These are phyloP conservation scores for Drosophila nr. fundita DNA, from an alignment of 2,888 invertebrate species.

Conservation along the genomic window DNA sequence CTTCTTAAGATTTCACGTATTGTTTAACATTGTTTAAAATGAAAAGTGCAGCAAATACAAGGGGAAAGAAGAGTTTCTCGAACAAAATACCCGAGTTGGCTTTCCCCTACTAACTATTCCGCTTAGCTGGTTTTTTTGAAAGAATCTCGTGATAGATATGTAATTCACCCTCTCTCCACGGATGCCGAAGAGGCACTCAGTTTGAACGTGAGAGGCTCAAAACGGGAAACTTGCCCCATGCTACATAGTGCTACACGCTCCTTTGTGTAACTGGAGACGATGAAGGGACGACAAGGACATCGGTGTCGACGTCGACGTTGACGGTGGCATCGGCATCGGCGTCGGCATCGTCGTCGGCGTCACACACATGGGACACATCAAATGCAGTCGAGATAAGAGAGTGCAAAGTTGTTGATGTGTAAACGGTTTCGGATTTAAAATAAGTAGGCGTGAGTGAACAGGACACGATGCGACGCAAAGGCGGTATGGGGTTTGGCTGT, in stretches of 20 bases:
- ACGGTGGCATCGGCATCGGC: neutral
- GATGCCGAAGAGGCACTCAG: conserved; percentile 7
- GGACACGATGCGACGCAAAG: neutral
- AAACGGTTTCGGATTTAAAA: conserved; percentile 69
- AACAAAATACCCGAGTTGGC: neutral
- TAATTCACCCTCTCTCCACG: conserved; percentile 31
- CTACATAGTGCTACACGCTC: conserved; percentile 12
- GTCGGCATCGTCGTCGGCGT: neutral
- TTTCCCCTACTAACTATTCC: neutral
- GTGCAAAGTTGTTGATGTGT: conserved; percentile 70
- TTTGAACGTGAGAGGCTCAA: conserved; percentile 10
- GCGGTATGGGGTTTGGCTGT: neutral
- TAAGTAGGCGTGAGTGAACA: conserved; percentile 56
- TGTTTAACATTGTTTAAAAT: neutral
- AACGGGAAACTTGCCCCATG: neutral
- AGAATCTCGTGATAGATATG: conserved; percentile 14
- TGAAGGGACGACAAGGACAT: conserved; percentile 1
- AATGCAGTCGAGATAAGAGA: conserved; percentile 65
- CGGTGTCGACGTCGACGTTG: neutral
- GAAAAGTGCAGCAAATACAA: neutral
- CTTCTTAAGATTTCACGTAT: neutral
- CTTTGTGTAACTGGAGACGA: conserved; percentile 54
- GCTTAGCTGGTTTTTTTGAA: conserved; percentile 10
- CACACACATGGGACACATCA: conserved; percentile 65
- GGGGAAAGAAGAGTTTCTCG: neutral